These are phyloP conservation scores for Atherinomorus stipes DNA, from an alignment of 2,113 vertebrate genomes.

Conservation along the genomic window DNA sequence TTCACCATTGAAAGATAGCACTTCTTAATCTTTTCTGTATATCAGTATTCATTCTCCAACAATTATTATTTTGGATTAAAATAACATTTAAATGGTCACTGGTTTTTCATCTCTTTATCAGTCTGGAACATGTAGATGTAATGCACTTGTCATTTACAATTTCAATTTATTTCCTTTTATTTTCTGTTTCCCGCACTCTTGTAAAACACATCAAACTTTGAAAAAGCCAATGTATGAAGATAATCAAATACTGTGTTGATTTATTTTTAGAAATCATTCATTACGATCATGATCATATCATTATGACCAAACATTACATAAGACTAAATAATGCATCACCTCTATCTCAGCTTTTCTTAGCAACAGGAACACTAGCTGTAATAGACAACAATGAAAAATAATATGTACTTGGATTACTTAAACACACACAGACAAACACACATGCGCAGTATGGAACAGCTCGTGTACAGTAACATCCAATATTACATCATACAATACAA, in stretches of 20 bases:
- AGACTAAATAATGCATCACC: not conserved
- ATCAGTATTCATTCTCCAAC: no score
- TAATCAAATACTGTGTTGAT: no score
- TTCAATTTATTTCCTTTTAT: not conserved
- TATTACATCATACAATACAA: not conserved
- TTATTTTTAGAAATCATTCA: not conserved
- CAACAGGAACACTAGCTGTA: not conserved
- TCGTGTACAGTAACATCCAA: not conserved
- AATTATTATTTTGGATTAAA: not conserved
- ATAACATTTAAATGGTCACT: not conserved
- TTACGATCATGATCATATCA: no score
- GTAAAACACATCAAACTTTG: not conserved
- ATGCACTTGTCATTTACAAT: not conserved
- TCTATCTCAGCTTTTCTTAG: constrained; percentile 2
- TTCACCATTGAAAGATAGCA: no score
- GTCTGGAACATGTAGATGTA: no score
- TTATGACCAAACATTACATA: constrained; percentile 1
- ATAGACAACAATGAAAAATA: constrained; percentile 15
- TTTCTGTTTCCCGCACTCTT: not conserved
- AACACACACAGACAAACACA: not conserved
- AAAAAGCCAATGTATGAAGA: no score
- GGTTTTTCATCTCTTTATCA: no score
- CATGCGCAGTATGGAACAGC: not conserved
- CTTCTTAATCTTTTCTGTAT: no score
- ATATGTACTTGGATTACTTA: constrained; percentile 10